phyloP scores from a whole-genome alignment of 2,797 vertebrate genomes.

The Malurus splendens region DNA sequence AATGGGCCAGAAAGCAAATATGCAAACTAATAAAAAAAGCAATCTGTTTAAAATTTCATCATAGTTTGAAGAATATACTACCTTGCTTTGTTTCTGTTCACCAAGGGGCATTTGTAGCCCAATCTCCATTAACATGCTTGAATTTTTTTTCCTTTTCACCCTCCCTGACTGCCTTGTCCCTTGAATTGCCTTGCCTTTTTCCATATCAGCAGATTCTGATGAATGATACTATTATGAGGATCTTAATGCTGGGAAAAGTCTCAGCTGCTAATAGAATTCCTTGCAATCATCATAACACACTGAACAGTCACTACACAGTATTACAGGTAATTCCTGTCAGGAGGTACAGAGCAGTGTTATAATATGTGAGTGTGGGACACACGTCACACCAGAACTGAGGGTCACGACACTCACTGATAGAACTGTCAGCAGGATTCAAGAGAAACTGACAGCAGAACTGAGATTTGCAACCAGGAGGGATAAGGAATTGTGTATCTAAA shows the following conservation, averaged over 20 bases:
- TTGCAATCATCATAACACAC: background rate
- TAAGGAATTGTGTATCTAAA: background rate
- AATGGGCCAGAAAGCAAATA: background rate
- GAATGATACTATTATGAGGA: background rate
- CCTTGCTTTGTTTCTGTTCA: background rate
- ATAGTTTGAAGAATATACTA: background rate
- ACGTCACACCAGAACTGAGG: rapidly evolving
- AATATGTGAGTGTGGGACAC: background rate
- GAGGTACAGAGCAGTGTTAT: background rate
- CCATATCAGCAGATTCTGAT: background rate
- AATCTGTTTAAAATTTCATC: background rate
- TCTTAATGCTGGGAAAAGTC: background rate
- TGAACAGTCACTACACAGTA: background rate
- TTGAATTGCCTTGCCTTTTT: background rate
- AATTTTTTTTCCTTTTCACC: background rate
- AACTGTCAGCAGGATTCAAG: background rate
- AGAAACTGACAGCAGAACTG: background rate
- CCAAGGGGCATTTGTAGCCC: background rate
- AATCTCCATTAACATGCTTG: background rate
- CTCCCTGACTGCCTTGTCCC: too few relatives aligned
- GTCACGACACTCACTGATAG: background rate
- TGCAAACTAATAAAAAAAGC: background rate
- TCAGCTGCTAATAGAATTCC: background rate
- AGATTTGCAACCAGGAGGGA: background rate
- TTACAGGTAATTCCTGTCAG: background rate